Evolutionary conservation across 1,140 invertebrate species (phyloP).

Genomic region (Streblospio benedicti): DNA sequence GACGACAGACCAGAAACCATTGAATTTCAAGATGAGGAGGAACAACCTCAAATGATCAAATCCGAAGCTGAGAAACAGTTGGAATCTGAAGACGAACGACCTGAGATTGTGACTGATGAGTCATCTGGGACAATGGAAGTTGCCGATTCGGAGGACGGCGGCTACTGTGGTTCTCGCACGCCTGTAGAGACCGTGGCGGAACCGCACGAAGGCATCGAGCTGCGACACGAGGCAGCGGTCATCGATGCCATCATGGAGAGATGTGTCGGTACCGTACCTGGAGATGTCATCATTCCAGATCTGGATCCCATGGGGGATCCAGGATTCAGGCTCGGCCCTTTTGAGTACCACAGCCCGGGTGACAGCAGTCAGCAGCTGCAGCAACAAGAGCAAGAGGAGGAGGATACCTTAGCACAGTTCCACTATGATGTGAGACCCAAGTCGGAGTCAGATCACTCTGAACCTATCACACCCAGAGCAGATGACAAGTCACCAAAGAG

Average conservation of each 20-base stretch:
- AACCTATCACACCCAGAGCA: too few relatives aligned
- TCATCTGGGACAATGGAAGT: conserved; percentile 1
- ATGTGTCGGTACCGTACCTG: too few relatives aligned
- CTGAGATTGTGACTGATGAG: background rate
- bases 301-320: background rate
- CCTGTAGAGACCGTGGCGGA: background rate
- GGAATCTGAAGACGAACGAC: too few relatives aligned
- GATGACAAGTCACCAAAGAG: too few relatives aligned
- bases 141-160: too few relatives aligned
- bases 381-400: background rate
- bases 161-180: background rate
- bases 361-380: background rate
- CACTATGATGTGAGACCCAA: too few relatives aligned
- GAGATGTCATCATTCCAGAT: too few relatives aligned
- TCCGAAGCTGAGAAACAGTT: too few relatives aligned
- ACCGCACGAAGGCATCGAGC: background rate
- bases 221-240: background rate
- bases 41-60: too few relatives aligned
- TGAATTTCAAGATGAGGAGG: too few relatives aligned
- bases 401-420: background rate
- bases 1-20: too few relatives aligned
- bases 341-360: background rate
- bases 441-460: too few relatives aligned
- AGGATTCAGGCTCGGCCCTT: background rate
- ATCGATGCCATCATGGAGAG: background rate